Evolutionary conservation across 2,888 invertebrate species (phyloP).

Genomic region (Conistra vaccinii): DNA sequence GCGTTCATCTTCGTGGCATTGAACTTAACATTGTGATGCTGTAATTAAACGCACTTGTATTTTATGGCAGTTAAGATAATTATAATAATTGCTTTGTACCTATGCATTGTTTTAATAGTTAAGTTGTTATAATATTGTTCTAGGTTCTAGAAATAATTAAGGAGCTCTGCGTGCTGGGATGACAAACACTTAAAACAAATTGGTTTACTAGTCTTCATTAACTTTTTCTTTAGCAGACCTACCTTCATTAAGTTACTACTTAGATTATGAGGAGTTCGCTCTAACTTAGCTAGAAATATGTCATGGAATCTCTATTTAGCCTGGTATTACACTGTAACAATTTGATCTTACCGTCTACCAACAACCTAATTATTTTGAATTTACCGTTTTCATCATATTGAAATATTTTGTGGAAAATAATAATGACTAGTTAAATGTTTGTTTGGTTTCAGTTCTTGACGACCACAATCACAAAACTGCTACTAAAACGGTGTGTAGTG

Average conservation of each 20-base stretch:
- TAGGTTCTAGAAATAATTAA: slow-evolving; percentile 23
- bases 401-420: background rate
- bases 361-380: background rate
- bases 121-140: background rate
- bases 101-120: background rate
- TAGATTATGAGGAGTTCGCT: background rate
- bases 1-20: slow-evolving; percentile 68
- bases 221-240: background rate
- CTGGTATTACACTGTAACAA: background rate
- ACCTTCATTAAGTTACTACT: background rate
- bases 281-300: background rate
- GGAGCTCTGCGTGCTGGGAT: background rate
- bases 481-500: background rate
- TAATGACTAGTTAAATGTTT: background rate
- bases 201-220: background rate
- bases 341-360: background rate
- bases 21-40: slow-evolving; percentile 72
- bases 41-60: slow-evolving; percentile 51
- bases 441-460: background rate
- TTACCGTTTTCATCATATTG: background rate
- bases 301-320: background rate
- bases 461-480: background rate
- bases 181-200: slow-evolving; percentile 10
- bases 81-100: slow-evolving; percentile 15
- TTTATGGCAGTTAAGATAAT: slow-evolving; percentile 33